A percentile compares a stretch with the other conserved stretches of the same genome.
Conservation (phyloP, 2,888 invertebrate species). For the Epinotia demarniana region DNA sequence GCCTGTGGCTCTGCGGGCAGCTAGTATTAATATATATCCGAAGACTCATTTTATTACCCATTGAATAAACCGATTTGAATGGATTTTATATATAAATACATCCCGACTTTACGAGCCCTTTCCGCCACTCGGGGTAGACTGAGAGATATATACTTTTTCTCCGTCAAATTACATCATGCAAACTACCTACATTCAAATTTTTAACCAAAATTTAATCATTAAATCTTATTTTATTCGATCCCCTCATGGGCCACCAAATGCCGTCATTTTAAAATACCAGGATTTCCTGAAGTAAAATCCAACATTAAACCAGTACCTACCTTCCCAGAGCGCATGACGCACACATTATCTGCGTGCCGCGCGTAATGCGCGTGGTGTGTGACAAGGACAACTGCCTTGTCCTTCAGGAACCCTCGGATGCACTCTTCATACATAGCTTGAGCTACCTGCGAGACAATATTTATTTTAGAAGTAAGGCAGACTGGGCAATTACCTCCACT, state of each 20-base stretch:
- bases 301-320: constrained; percentile 52
- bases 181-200: no score
- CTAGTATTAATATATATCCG: no score
- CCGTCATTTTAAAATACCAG: no score
- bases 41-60: no score
- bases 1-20: no score
- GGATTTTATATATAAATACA: no score
- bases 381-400: constrained; percentile 84
- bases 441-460: constrained; percentile 67
- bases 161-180: no score
- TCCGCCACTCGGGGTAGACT: no score
- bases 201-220: neutral
- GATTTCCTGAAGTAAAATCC: no score
- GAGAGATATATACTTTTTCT: no score
- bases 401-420: constrained; percentile 80
- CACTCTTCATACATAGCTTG: constrained; percentile 86
- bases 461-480: neutral
- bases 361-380: constrained; percentile 88
- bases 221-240: neutral
- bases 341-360: constrained; percentile 72
- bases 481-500: neutral
- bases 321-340: constrained; percentile 71
- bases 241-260: constrained; percentile 35
- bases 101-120: no score
- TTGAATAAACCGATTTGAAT: no score